phyloP scores from a whole-genome alignment of 1,140 invertebrate species.

The Brachystomella parvula region DNA sequence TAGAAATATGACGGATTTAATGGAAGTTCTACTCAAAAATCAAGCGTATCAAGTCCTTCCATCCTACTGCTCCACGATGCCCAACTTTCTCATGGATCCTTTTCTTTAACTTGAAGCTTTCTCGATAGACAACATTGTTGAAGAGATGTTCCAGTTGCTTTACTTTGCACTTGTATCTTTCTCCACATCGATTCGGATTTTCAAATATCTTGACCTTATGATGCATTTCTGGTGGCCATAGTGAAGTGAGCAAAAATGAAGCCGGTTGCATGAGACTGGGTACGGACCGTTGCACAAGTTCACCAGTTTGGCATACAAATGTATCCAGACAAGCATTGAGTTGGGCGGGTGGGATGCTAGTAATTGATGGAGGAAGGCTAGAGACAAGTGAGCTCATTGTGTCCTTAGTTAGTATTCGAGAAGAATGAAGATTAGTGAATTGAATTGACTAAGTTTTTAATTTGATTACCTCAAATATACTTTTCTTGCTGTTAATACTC shows the following conservation, averaged over 20 bases:
- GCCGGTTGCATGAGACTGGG: conserved; percentile 26
- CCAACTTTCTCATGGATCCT: conserved; percentile 20
- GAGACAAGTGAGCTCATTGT: conserved; percentile 1
- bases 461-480: conserved; percentile 5
- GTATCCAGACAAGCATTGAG: conserved; percentile 34
- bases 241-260: conserved; percentile 26
- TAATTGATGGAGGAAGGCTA: conserved; percentile 1
- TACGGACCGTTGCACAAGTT: conserved; percentile 23
- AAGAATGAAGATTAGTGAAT: not conserved
- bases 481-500: not conserved
- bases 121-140: conserved; percentile 27
- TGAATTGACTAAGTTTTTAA: not conserved
- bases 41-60: not conserved
- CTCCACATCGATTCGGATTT: conserved; percentile 9
- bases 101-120: conserved; percentile 22
- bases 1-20: not conserved
- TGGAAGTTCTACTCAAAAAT: not conserved
- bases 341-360: conserved; percentile 15
- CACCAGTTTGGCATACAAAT: conserved; percentile 35
- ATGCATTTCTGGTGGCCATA: conserved; percentile 34
- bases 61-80: not conserved
- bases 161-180: conserved; percentile 28
- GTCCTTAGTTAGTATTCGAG: conserved; percentile 7
- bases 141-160: conserved; percentile 36
- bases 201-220: conserved; percentile 27